Base-by-base conservation (phyloP, 2,888 invertebrate genomes). In the Sycophila texana region DNA sequence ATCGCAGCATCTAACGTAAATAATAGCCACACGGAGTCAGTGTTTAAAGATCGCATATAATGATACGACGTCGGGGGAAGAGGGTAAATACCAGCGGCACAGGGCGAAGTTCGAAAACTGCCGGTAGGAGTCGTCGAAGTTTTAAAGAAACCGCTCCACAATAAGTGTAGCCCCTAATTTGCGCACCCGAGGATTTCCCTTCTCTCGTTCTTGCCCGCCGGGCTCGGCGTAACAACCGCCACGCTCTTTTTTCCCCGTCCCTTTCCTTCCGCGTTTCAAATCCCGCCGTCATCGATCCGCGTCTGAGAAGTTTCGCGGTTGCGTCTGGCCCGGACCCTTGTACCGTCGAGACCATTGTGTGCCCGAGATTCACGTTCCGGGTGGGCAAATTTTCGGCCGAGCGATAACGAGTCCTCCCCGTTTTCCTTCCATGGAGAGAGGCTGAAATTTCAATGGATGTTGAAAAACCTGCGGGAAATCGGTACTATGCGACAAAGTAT, bases 261-360 rank as follows among this genome's bases (percentile, higher is more conserved):
- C 65, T 20, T 39, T 39, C 18, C 65, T 39, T 55, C 53, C 61
- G 20, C 26, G 53, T 3, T 60, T 22, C 49, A 20, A 16, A 14
- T 55, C 12, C 18, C 22, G 20, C 66, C 51, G n/a, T 53, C n/a
- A n/a, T 53, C 16, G 20, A 49, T 53, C 18, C 26, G 61, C 18
- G 60, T 53, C 65, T 77, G 49, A 20, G 20, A 71, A 77, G 71
- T 70, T 77, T 77, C 12, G 30, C 47, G 55, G 63, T 47, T 47
- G 65, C 22, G 57, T 71, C 26, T 26, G 18, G 26, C 20, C 14
- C 10, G 47, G n/a, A n/a, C 39, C n/a, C 13, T 18, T n/a, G 18
- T n/a, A 12, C 12, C 5, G n/a, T 12, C 63, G 63, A 39, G 63
- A n/a, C 63, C 47, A 63, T 63, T 63, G 63, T 63, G 39, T 18